Evolutionary conservation across 2,113 vertebrate genomes (phyloP).

Genomic region (Saimiri boliviensis): DNA sequence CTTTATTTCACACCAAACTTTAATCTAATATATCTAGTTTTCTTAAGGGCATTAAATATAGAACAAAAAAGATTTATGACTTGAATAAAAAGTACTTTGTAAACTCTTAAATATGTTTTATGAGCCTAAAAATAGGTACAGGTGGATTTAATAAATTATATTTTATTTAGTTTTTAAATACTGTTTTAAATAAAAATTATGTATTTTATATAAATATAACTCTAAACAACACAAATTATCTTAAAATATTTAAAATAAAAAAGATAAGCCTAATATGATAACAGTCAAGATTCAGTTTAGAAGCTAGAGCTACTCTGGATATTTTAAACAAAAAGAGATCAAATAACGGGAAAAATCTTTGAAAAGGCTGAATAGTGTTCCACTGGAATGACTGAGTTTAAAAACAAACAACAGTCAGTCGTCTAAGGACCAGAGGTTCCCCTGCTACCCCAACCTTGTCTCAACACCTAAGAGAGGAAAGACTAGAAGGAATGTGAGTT

Average conservation of each 20-base stretch:
- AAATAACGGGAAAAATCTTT: not conserved
- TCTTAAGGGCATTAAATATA: not conserved
- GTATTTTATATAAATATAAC: not conserved
- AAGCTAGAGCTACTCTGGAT: not conserved
- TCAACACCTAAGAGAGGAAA: not conserved
- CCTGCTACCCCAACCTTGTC: not conserved
- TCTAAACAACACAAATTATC: not conserved
- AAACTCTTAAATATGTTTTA: constrained; percentile 11
- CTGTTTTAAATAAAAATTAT: not conserved
- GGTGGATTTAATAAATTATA: not conserved
- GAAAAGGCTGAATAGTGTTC: not conserved
- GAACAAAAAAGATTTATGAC: not conserved
- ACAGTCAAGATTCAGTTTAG: not conserved
- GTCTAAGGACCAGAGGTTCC: not conserved
- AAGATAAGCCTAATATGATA: not conserved
- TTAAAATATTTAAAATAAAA: not conserved
- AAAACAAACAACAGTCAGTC: not conserved
- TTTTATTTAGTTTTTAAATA: constrained; percentile 14
- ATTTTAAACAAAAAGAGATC: not conserved
- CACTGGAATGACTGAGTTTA: not conserved
- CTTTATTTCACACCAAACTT: not conserved
- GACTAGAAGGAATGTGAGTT: not conserved
- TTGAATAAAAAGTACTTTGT: not conserved
- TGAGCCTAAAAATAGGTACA: not conserved
- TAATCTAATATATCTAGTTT: not conserved